Conservation (phyloP, 2,113 vertebrate species). For the Gadus chalcogrammus region DNA sequence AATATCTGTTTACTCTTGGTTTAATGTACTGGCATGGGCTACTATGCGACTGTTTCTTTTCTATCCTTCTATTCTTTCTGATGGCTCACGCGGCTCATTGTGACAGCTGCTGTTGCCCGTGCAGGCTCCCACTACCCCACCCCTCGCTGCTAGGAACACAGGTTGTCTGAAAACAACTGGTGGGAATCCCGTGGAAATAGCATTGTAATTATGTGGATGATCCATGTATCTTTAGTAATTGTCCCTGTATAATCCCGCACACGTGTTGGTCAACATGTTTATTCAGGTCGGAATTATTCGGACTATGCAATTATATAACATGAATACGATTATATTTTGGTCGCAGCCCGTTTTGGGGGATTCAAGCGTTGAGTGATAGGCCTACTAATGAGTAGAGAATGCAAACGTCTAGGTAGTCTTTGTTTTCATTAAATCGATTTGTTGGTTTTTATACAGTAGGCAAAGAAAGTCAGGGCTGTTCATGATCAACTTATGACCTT, state of each 20-base stretch:
- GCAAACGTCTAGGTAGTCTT: no score
- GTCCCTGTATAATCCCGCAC: constrained; percentile 12
- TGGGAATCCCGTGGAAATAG: constrained; percentile 53
- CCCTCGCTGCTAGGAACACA: constrained; percentile 56
- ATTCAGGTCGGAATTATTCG: no score
- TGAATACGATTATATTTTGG: no score
- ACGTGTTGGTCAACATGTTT: no score
- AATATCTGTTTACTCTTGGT: constrained; percentile 26
- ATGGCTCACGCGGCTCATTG: constrained; percentile 30
- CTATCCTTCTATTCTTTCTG: neutral
- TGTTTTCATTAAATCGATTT: no score
- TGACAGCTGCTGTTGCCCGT: constrained; percentile 59
- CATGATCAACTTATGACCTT: no score
- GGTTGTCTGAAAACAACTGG: constrained; percentile 51
- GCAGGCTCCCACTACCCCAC: constrained; percentile 56
- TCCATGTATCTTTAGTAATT: constrained; percentile 42
- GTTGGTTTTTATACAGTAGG: no score
- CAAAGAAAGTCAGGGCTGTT: no score
- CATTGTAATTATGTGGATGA: constrained; percentile 54
- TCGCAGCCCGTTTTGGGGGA: no score
- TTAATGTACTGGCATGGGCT: neutral
- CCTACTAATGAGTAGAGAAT: no score
- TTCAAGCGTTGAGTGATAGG: no score
- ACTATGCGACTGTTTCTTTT: neutral
- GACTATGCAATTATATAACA: no score